Evolutionary conservation across 1,140 invertebrate genomes (phyloP), one percentile per base, ranked within the genome.

Genomic region (Drosophila ercepeae): DNA sequence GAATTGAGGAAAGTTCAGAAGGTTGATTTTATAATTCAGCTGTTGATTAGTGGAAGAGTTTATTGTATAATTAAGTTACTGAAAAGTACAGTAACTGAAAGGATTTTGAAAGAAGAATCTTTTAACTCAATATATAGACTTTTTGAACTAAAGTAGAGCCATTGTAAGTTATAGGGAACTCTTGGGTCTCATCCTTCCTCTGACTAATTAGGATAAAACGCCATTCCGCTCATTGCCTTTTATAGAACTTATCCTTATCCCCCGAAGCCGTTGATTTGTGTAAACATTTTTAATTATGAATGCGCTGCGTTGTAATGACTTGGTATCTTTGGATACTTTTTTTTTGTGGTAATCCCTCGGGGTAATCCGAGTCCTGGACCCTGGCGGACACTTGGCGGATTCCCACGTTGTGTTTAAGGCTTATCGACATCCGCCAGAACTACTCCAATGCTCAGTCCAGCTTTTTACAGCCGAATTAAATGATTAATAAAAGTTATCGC

Each of bases 231-330:
- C 34, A 61, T 19, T 82, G 74, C 78, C 53, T 54, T 75, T 60
- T 7, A 14, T 27, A 5, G 19, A 45, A 34, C 13, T 44, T 19
- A 13, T 16, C 7, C 14, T 21, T 21, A 9, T 6, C 16, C 13
- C 45, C 18, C 32, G 6, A 11, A 41, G 55, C 45, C 52, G 57
- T 60, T 57, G 34, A 75, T 82, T 57, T 68, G 60, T 67, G 57
- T 72, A 75, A 79, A 86, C 68, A 86, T 86, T 72, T 73, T 78
- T 83, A 84, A 83, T 84, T 83, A 78, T 84, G 74, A 83, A 83
- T 70, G 54, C 69, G 55, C 69, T 53, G 65, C 65, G 58, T 72
- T 44, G 68, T 86, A 86, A 88, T 88, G 82, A 88, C 77, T 88
- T 78, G 68, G 77, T 88, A 75, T 81, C 82, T 81, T 58, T 45